Percentiles rank a stretch among this genome's conserved stretches.
Evolutionary conservation across 64 coral and sea anemone genomes (phyloP).

Genomic region (Dendrophyllia cribrosa): DNA sequence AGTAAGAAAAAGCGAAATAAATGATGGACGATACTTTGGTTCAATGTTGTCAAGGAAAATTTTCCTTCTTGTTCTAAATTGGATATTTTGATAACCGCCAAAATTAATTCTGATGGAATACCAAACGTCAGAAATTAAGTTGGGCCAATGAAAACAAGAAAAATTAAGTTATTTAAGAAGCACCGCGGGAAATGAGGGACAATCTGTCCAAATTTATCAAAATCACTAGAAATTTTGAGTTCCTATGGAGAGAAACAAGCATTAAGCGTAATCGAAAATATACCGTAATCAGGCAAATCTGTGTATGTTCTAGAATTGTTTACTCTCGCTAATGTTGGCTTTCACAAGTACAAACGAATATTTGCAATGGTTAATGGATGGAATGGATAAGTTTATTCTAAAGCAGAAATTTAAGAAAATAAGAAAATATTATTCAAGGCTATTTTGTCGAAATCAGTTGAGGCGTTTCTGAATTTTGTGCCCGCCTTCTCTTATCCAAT

Average conservation of each 20-base stretch:
- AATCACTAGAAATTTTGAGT: conserved; percentile 38
- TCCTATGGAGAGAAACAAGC: conserved; percentile 19
- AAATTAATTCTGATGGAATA: conserved; percentile 36
- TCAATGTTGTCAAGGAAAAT: conserved; percentile 14
- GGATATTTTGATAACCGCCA: conserved; percentile 28
- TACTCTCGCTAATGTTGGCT: conserved; percentile 30
- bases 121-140: conserved; percentile 37
- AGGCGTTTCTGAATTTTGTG: not conserved
- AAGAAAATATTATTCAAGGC: not conserved
- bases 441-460: not conserved
- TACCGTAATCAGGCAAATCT: conserved; percentile 31
- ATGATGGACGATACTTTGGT: conserved; percentile 31
- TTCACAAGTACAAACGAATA: not conserved
- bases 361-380: not conserved
- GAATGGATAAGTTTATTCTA: too few relatives aligned
- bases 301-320: not conserved
- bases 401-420: too few relatives aligned
- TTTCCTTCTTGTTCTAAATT: conserved; percentile 8
- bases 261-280: not conserved
- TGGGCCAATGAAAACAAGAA: not conserved
- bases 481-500: not conserved
- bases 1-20: conserved; percentile 13
- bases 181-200: conserved; percentile 32
- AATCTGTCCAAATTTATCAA: conserved; percentile 49
- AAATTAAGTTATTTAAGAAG: conserved; percentile 29